Conservation (phyloP, 1,140 invertebrate genomes). For the Brachionus koreanus region DNA sequence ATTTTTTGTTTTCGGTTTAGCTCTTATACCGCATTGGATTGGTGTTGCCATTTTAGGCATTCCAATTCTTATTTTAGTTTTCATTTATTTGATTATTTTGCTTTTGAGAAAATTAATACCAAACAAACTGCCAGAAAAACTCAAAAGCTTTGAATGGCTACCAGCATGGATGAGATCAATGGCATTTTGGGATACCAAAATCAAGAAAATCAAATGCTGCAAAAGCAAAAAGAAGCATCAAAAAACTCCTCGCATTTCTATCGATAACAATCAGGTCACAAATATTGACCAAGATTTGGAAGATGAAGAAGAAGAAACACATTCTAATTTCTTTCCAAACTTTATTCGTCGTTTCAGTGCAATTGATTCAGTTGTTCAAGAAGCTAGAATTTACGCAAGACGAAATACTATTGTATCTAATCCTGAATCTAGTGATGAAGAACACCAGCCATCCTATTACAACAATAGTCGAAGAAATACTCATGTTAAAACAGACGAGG, state of each 20-base stretch:
- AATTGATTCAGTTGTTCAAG: background rate
- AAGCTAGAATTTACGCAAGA: background rate
- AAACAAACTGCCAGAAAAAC: background rate
- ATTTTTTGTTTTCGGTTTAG: constrained; percentile 59
- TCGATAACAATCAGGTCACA: background rate
- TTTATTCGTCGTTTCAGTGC: constrained; percentile 7
- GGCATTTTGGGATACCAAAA: background rate
- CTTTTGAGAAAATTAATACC: constrained; percentile 12
- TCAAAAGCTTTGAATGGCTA: constrained; percentile 14
- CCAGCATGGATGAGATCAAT: background rate
- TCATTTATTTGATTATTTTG: background rate
- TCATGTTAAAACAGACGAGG: background rate
- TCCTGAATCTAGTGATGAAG: background rate
- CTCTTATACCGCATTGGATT: constrained; percentile 45
- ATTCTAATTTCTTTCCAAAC: background rate
- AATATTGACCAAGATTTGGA: background rate
- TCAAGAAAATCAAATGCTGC: constrained; percentile 1
- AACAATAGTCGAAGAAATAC: background rate
- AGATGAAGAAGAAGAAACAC: background rate
- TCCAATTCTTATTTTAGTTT: background rate
- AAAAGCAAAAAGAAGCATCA: background rate
- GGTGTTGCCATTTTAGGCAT: constrained; percentile 5
- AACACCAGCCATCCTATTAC: background rate
- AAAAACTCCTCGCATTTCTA: background rate
- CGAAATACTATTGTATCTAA: background rate